Evolutionary conservation across 2,113 vertebrate genomes (phyloP).

Genomic region (Pseudonaja textilis): DNA sequence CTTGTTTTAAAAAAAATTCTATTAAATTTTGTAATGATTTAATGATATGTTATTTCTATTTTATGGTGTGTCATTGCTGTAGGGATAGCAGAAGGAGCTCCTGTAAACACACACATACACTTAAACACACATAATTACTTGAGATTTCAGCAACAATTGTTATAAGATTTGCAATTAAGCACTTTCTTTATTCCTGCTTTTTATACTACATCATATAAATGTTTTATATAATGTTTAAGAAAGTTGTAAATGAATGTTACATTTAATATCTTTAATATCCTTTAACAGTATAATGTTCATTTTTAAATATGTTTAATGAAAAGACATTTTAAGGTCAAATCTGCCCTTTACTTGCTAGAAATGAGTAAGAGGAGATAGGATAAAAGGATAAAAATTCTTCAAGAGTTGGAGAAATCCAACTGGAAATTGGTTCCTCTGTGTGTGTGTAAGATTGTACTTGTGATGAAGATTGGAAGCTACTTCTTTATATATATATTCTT

Average conservation of each 20-base stretch:
- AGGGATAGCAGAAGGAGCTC: not conserved
- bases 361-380: not conserved
- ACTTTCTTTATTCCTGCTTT: not conserved
- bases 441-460: not conserved
- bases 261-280: not conserved
- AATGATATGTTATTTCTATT: not conserved
- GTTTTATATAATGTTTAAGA: not conserved
- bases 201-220: not conserved
- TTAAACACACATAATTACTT: not conserved
- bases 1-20: too few species aligned
- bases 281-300: not conserved
- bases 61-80: not conserved
- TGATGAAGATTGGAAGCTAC: not conserved
- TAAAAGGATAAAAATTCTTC: not conserved
- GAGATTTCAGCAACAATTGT: not conserved
- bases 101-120: not conserved
- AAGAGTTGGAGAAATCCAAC: not conserved
- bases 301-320: not conserved
- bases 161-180: not conserved
- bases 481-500: not conserved
- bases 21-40: not conserved
- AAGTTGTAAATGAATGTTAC: not conserved
- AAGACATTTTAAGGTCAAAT: not conserved
- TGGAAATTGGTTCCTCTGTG: not conserved
- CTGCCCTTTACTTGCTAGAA: not conserved